phyloP scores from a whole-genome alignment of 2,113 vertebrate genomes.

The Siniperca knerii region DNA sequence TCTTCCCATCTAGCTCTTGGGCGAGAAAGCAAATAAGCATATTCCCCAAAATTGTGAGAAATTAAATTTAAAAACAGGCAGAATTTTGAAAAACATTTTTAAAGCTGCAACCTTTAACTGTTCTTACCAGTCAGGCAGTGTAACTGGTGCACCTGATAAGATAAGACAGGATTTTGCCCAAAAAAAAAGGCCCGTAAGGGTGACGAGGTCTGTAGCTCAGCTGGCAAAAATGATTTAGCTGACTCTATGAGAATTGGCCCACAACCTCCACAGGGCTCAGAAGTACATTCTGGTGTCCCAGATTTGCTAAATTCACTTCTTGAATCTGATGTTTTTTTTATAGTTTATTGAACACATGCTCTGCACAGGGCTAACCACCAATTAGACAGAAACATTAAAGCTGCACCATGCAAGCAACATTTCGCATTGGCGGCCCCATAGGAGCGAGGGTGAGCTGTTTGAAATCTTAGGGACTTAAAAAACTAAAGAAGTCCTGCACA shows the following conservation, averaged over 20 bases:
- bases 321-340: constrained; percentile 2
- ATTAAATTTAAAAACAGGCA: background rate
- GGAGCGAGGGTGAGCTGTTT: background rate
- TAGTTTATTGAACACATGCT: constrained; percentile 3
- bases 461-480: constrained; percentile 1
- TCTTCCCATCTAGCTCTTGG: background rate
- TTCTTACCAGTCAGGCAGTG: background rate
- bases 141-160: constrained; percentile 17
- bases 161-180: constrained; percentile 13
- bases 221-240: constrained; percentile 16
- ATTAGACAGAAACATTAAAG: constrained; percentile 46
- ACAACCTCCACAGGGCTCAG: constrained; percentile 14
- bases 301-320: background rate
- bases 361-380: background rate
- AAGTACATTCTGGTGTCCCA: background rate
- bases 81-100: background rate
- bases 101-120: background rate
- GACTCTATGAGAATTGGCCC: constrained; percentile 9
- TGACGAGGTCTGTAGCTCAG: constrained; percentile 29
- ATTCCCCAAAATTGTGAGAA: background rate
- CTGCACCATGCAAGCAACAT: background rate
- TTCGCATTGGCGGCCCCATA: background rate
- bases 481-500: background rate
- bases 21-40: background rate
- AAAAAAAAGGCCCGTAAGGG: background rate